Conservation (phyloP, 2,888 invertebrate genomes). For the Syrista parreyssii region DNA sequence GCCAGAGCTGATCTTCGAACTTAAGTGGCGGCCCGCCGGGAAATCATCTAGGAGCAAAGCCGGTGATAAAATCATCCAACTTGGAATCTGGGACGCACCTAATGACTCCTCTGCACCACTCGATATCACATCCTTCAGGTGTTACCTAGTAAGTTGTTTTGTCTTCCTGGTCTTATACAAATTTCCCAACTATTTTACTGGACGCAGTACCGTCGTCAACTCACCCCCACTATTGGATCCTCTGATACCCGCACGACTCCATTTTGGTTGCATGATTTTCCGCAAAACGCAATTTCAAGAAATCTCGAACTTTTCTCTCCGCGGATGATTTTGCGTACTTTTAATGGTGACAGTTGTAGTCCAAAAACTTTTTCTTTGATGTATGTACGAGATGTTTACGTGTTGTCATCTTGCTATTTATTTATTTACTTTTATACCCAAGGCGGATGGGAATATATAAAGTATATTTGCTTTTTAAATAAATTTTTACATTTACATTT, state of each 20-base stretch:
- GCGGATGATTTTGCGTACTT: not conserved
- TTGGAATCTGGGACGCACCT: slow-evolving; percentile 1
- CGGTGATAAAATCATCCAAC: not conserved
- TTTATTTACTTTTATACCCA: not conserved
- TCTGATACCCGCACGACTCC: not conserved
- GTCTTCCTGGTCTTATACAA: not conserved
- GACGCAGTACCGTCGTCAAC: not conserved
- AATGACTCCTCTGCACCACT: not conserved
- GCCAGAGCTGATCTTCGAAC: slow-evolving; percentile 1
- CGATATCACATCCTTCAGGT: slow-evolving; percentile 1
- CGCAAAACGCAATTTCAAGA: not conserved
- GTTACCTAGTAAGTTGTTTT: not conserved
- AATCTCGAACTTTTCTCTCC: not conserved
- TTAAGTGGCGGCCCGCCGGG: not conserved
- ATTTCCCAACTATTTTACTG: not conserved
- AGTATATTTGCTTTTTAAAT: not conserved
- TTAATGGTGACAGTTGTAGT: not conserved
- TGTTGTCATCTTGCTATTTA: not conserved
- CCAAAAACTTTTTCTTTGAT: not conserved
- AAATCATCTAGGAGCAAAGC: not conserved
- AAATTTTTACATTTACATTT: not conserved
- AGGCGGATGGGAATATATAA: not conserved
- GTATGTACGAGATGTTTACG: not conserved
- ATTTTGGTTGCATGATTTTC: not conserved
- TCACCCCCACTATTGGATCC: not conserved